Base-by-base conservation (phyloP, 2,113 vertebrate genomes). In the Leucoraja erinaceus region DNA sequence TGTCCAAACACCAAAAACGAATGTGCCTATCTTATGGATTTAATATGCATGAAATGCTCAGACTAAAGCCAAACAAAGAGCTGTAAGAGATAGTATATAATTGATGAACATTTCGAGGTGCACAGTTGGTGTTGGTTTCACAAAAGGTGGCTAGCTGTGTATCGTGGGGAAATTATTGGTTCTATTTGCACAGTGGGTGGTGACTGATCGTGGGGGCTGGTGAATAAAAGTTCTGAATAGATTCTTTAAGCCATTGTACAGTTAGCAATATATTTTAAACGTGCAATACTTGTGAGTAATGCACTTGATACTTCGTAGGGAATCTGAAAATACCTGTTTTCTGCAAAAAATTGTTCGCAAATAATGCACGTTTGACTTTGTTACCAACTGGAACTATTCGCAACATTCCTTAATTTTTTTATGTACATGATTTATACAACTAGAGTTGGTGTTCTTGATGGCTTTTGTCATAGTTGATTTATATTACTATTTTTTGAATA, bases 61-160 rank as follows among this genome's bases (percentile, higher is more conserved):
- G 84, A 93, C 93, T 93, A 92, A 94, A 94, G 84, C 93, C 81
- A 74, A 90, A 91, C 88, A 93, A 93, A 93, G 84, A 93, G 81
- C 76, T 22, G 22, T 54, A 54, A 74, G 33, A 33, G 68, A 3
- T 54, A 16, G 9, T 54, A 38, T 79, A 72, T 31, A 88, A 33
- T 14, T 72, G 88, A 91, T 72, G 68, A 22, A 47, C 22, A 14
- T 91, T 91, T 38, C 47, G 72, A 31, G 16, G 31, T 70, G 47
- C 33, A 88, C 61, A 31, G 68, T 12, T 16, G 28, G 63, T 88
- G 20, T 22, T 72, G 47, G 33, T 70, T 72, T 91, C 90, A 74
- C 90, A 74, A 91, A 74, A 74, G 31, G 20, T 74, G 90, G 11
- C 33, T 70, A 22, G 90, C 33, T 72, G 90, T 54, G 90, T 18